Percentiles rank a stretch among this genome's conserved stretches.
phyloP scores from a whole-genome alignment of 2,113 vertebrate species.

The Piprites chloris region DNA sequence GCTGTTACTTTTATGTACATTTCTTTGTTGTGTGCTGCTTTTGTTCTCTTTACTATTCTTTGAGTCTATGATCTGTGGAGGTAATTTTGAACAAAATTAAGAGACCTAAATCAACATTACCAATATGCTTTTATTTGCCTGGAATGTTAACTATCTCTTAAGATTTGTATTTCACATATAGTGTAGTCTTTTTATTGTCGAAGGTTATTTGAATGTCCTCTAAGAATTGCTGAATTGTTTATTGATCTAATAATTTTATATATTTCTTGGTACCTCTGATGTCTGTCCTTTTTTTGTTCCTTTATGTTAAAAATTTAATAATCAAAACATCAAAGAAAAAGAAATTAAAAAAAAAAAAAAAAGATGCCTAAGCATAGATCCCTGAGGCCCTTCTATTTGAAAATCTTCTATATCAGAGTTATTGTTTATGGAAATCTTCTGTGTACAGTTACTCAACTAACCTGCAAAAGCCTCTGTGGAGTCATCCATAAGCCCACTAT shows the following conservation, averaged over 20 bases:
- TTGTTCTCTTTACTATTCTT: constrained; percentile 15
- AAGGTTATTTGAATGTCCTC: constrained; percentile 44
- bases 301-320: constrained; percentile 39
- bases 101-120: constrained; percentile 48
- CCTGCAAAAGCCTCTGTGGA: neutral
- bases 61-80: constrained; percentile 17
- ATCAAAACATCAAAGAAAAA: constrained; percentile 20
- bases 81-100: constrained; percentile 57
- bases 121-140: constrained; percentile 6
- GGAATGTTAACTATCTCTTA: constrained; percentile 20
- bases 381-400: constrained; percentile 2
- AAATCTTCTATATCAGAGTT: constrained; percentile 5
- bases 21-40: constrained; percentile 23
- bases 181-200: neutral
- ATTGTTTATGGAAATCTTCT: constrained; percentile 42
- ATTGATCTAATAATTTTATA: constrained; percentile 52
- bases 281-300: neutral
- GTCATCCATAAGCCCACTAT: neutral
- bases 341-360: neutral
- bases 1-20: neutral
- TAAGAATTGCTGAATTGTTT: constrained; percentile 28
- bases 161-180: constrained; percentile 26
- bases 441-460: neutral
- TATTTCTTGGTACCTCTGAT: neutral
- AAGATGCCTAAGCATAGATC: neutral